Percentiles rank a stretch among this genome's conserved stretches.
Conservation (phyloP, 2,113 vertebrate species). For the Austrofundulus limnaeus region DNA sequence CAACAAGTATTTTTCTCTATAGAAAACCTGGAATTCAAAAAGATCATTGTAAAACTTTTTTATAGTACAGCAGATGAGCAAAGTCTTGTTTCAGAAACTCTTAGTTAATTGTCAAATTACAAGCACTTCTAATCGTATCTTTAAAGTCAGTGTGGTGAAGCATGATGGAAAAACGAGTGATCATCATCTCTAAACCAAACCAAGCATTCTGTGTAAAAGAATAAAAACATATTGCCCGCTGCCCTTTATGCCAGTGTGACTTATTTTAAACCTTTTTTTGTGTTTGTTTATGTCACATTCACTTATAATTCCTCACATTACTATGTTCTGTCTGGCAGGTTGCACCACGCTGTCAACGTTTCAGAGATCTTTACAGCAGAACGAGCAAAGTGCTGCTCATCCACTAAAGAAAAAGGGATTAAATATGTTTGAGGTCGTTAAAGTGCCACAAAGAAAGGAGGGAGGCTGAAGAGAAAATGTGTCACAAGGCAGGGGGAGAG, state of each 20-base stretch:
- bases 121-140: no score
- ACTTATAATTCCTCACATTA: constrained; percentile 11
- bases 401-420: constrained; percentile 36
- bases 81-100: no score
- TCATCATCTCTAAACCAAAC: no score
- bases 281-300: no score
- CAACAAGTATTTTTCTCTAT: not conserved
- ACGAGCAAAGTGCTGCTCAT: constrained; percentile 29
- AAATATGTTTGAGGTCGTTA: constrained; percentile 42
- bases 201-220: no score
- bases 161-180: no score
- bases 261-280: no score
- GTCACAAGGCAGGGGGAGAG: constrained; percentile 2
- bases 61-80: no score
- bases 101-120: no score
- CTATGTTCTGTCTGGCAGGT: not conserved
- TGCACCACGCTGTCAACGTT: constrained; percentile 2
- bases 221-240: no score
- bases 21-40: not conserved
- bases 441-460: constrained; percentile 27
- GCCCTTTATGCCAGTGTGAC: no score
- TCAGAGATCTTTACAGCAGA: constrained; percentile 22
- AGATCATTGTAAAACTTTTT: not conserved
- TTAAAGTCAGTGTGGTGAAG: no score
- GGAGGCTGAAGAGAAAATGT: constrained; percentile 29